Evolutionary conservation across 2,113 vertebrate species (phyloP).

Genomic region (Lichenostomus cassidix): DNA sequence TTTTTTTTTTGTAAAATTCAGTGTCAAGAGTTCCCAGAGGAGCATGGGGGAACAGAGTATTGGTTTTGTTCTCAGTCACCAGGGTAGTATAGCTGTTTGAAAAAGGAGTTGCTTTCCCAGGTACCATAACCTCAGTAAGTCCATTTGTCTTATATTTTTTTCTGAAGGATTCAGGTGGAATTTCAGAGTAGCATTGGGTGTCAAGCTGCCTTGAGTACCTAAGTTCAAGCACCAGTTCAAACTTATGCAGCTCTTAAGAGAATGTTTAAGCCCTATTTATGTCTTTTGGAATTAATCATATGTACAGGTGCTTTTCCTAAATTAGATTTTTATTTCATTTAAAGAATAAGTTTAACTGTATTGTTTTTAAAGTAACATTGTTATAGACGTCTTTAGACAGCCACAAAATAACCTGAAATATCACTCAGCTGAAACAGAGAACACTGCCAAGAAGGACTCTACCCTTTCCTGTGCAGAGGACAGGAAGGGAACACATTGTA

Average conservation of each 20-base stretch:
- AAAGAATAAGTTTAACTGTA: background rate
- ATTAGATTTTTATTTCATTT: background rate
- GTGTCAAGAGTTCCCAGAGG: background rate
- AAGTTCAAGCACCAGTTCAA: background rate
- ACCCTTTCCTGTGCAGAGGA: background rate
- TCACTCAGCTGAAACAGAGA: background rate
- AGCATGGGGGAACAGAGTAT: fast-evolving
- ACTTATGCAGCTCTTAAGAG: background rate
- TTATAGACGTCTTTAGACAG: background rate
- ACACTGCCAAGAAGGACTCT: background rate
- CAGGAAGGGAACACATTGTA: background rate
- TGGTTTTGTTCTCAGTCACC: background rate
- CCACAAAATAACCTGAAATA: background rate
- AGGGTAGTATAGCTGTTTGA: background rate
- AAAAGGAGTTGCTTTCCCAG: background rate
- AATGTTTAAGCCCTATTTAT: background rate
- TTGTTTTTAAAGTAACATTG: background rate
- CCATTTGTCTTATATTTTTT: background rate
- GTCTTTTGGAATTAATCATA: background rate
- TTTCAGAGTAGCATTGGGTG: background rate
- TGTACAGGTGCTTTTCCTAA: background rate
- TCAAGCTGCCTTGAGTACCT: background rate
- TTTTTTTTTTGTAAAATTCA: background rate
- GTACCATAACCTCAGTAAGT: background rate
- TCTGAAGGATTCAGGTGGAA: background rate